Evolutionary conservation across 2,888 invertebrate genomes (phyloP), one percentile per base, ranked within the genome.

Genomic region (Scrobipalpa atriplicella): DNA sequence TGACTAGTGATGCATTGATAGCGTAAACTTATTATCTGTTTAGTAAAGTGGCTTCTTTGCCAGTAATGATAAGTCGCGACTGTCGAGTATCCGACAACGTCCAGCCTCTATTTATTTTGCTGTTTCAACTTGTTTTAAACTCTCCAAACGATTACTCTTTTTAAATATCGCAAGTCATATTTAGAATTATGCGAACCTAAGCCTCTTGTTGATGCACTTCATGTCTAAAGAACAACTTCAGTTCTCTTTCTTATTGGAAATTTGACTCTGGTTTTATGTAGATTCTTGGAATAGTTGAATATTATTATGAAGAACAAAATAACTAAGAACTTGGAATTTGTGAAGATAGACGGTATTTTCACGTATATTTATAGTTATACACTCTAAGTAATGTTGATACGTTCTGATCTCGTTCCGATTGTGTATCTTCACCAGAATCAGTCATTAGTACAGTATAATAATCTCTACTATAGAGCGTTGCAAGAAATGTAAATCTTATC

Each of bases 111-210:
- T 77, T 77, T 78, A 73, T 75, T 76, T 78, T 76, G 75, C 75
- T 72, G 73, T 77, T 75, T 72, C 70, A 73, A 74, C 73, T 73
- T 73, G 72, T 74, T 73, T 73, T 69, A 73, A 75, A 67, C 71
- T 67, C 69, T 69, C 71, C 71, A 70, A 73, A 67, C 71, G 74
- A 75, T 78, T 72, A 76, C 68, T 58, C 67, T 70, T 74, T 72
- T 72, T 69, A 58, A 63, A 62, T 72, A 60, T 64, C 29, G 66
- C 68, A 64, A 68, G 66, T 68, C 66, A 66, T 64, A 47, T 58
- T 65, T 11, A 41, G 54, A 8, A 21, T 63, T 39, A 65, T 16
- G 65, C 36, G 18, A 62, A 66, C 47, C 11, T 41, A 41, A 51
- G 29, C 52, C 54, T 64, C 54, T 62, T n/a, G 29, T 38, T 16